These are phyloP conservation scores for Leptodactylus fuscus DNA, from an alignment of 2,113 vertebrate species.

Conservation along the genomic window DNA sequence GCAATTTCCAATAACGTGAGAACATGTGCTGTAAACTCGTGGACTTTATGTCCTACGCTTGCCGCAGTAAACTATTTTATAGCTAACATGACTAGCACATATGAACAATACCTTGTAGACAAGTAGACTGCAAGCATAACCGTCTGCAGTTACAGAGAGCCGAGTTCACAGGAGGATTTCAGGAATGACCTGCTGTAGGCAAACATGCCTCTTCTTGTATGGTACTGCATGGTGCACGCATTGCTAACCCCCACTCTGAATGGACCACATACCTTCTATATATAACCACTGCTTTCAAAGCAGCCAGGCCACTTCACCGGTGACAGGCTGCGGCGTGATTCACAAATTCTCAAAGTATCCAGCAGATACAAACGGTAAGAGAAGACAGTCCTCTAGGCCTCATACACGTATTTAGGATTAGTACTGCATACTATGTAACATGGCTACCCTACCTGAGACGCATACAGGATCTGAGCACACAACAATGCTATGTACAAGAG, in stretches of 20 bases:
- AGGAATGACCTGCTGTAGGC: background rate
- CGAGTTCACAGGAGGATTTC: background rate
- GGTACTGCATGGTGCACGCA: too few relatives aligned
- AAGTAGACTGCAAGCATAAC: background rate
- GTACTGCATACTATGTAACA: too few relatives aligned
- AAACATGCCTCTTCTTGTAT: background rate
- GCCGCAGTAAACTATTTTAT: background rate
- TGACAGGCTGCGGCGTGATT: constrained; percentile 20
- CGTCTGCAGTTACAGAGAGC: background rate
- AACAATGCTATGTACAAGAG: too few relatives aligned
- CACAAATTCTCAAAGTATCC: background rate
- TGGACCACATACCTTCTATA: constrained; percentile 6
- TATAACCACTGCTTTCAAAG: background rate
- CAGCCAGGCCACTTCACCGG: background rate
- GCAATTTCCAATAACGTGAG: background rate
- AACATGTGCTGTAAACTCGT: background rate
- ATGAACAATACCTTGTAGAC: background rate
- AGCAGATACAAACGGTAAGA: too few relatives aligned
- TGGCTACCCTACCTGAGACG: too few relatives aligned
- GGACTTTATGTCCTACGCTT: background rate
- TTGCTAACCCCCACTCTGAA: background rate
- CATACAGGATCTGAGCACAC: too few relatives aligned
- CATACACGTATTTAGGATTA: too few relatives aligned
- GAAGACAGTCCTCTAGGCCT: too few relatives aligned
- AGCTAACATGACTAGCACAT: background rate